phyloP scores from a whole-genome alignment of 2,888 invertebrate genomes.

The Tridacna crocea region DNA sequence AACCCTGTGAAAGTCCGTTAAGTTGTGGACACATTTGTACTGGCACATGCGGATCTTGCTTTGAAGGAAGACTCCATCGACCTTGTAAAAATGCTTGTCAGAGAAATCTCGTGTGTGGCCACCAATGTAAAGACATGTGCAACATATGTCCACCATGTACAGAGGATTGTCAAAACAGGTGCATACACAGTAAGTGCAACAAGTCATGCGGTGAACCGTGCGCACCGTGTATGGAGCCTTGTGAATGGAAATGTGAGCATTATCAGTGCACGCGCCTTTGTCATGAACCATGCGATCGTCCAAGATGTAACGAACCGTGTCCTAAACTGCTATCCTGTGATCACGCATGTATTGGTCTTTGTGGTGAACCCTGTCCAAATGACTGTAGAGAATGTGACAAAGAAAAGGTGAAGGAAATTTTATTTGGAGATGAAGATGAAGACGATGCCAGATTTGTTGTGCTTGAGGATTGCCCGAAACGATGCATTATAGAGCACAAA shows the following conservation, averaged over 20 bases:
- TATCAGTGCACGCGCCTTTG: conserved; percentile 80
- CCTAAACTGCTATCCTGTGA: conserved; percentile 84
- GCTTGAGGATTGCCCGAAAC: conserved; percentile 75
- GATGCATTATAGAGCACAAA: conserved; percentile 82
- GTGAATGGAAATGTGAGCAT: conserved; percentile 81
- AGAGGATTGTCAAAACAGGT: conserved; percentile 81
- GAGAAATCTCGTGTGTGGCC: conserved; percentile 85
- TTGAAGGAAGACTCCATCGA: conserved; percentile 87
- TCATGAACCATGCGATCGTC: conserved; percentile 82
- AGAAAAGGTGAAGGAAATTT: conserved; percentile 76
- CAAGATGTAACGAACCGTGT: conserved; percentile 82
- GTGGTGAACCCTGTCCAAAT: conserved; percentile 89
- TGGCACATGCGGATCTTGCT: conserved; percentile 85
- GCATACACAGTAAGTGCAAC: conserved; percentile 79
- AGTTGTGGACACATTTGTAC: conserved; percentile 76
- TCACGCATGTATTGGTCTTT: conserved; percentile 87
- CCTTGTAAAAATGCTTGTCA: conserved; percentile 87
- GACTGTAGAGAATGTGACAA: conserved; percentile 87
- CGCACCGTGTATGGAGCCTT: conserved; percentile 80
- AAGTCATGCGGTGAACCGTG: conserved; percentile 79
- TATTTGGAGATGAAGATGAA: conserved; percentile 86
- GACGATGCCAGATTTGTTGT: conserved; percentile 85
- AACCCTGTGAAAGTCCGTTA: conserved; percentile 57
- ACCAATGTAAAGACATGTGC: conserved; percentile 79
- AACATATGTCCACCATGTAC: conserved; percentile 83